Percentiles rank a stretch among this genome's conserved stretches.
Evolutionary conservation across 2,113 vertebrate species (phyloP).

Genomic region (Leucoraja erinaceus): DNA sequence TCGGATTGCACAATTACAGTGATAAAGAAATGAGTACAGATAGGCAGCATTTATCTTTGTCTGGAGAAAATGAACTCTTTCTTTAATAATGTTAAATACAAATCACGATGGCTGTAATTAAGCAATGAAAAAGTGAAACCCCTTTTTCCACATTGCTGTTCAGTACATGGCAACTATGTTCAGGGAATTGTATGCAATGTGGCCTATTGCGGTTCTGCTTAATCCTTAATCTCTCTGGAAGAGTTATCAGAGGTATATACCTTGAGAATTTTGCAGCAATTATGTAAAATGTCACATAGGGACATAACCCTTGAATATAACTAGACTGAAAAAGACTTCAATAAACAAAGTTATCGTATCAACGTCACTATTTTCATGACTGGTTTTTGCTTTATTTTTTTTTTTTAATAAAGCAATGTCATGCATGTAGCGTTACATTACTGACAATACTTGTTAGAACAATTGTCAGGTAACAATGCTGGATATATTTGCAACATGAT

Average conservation of each 20-base stretch:
- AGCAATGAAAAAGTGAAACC: background rate
- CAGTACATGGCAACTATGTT: background rate
- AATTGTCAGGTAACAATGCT: background rate
- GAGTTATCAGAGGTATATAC: background rate
- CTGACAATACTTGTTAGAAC: background rate
- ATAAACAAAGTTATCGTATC: background rate
- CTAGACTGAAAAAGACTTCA: background rate
- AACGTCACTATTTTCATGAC: background rate
- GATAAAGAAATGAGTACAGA: background rate
- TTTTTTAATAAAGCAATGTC: no score
- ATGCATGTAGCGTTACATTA: background rate
- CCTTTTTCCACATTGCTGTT: background rate
- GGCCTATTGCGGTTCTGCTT: background rate
- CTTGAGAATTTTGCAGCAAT: background rate
- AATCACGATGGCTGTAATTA: background rate
- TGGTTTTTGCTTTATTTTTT: no score
- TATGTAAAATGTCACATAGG: background rate
- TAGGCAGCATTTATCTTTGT: background rate
- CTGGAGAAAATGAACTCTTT: background rate
- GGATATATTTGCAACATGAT: background rate
- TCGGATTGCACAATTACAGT: background rate
- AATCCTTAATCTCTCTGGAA: background rate
- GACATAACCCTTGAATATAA: background rate
- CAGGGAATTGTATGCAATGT: background rate
- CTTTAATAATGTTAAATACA: conserved; percentile 1